phyloP scores from a whole-genome alignment of 1,140 invertebrate genomes.

The Hypothenemus hampei region DNA sequence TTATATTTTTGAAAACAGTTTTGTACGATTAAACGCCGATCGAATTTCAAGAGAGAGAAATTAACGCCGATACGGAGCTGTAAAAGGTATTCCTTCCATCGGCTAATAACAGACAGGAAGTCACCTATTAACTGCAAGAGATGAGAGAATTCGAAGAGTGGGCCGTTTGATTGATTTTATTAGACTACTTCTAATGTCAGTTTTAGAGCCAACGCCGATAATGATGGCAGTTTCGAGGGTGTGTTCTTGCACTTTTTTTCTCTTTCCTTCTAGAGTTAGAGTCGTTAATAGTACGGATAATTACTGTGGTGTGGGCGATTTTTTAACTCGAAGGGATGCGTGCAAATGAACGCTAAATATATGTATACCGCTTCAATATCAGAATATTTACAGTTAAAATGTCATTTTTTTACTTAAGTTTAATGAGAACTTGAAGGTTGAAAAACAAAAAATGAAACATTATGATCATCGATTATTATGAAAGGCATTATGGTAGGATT shows the following conservation, averaged over 20 bases:
- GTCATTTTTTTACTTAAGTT: slow-evolving; percentile 2
- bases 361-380: too few relatives aligned
- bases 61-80: neutral
- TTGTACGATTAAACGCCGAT: neutral
- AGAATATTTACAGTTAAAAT: neutral
- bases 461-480: too few relatives aligned
- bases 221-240: slow-evolving; percentile 19
- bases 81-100: neutral
- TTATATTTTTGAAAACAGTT: neutral
- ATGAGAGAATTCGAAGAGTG: slow-evolving; percentile 17
- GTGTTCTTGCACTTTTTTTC: slow-evolving; percentile 17
- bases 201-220: slow-evolving; percentile 13
- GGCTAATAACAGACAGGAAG: slow-evolving; percentile 4
- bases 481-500: too few relatives aligned
- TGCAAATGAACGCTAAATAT: neutral
- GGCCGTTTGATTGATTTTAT: slow-evolving; percentile 17
- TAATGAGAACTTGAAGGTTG: too few relatives aligned
- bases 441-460: too few relatives aligned
- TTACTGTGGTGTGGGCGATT: slow-evolving; percentile 13
- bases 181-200: slow-evolving; percentile 20
- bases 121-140: slow-evolving; percentile 12
- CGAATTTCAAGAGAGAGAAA: neutral
- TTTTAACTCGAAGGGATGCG: slow-evolving; percentile 8
- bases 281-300: slow-evolving; percentile 4
- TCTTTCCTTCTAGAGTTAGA: neutral